These are phyloP conservation scores for Colinus virginianus DNA, from an alignment of 2,113 vertebrate genomes.

Conservation along the genomic window DNA sequence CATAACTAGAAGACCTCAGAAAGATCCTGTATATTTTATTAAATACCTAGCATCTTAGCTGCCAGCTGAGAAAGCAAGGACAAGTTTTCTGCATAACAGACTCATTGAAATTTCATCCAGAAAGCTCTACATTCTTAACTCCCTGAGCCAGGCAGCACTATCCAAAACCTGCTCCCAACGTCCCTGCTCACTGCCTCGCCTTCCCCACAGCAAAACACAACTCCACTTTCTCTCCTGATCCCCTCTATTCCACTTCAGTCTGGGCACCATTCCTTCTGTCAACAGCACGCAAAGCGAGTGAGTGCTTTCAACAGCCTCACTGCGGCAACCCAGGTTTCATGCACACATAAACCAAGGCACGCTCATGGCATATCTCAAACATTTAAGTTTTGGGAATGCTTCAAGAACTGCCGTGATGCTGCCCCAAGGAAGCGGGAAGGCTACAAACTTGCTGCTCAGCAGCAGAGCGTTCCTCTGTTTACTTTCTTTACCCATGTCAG, in stretches of 20 bases:
- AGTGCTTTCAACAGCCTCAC: not conserved
- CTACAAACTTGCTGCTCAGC: fast-evolving
- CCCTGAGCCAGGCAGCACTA: not conserved
- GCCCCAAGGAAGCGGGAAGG: not conserved
- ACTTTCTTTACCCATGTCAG: not conserved
- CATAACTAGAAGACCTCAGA: not conserved
- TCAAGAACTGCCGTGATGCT: not conserved
- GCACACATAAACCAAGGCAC: fast-evolving
- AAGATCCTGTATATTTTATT: not conserved
- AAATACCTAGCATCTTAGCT: not conserved
- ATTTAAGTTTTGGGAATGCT: not conserved
- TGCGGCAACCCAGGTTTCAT: fast-evolving
- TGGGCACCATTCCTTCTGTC: no score
- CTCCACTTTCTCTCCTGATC: not conserved
- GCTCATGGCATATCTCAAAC: fast-evolving
- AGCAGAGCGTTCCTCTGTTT: not conserved
- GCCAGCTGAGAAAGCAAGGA: not conserved
- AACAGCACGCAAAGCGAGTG: fast-evolving
- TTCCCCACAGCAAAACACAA: not conserved
- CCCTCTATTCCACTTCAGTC: not conserved
- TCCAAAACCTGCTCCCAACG: fast-evolving
- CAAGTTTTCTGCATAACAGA: not conserved
- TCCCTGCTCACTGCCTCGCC: fast-evolving
- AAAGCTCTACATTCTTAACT: not conserved
- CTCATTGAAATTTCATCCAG: not conserved